phyloP scores from a whole-genome alignment of 2,797 vertebrate species.

The Ctenopoma multispine region DNA sequence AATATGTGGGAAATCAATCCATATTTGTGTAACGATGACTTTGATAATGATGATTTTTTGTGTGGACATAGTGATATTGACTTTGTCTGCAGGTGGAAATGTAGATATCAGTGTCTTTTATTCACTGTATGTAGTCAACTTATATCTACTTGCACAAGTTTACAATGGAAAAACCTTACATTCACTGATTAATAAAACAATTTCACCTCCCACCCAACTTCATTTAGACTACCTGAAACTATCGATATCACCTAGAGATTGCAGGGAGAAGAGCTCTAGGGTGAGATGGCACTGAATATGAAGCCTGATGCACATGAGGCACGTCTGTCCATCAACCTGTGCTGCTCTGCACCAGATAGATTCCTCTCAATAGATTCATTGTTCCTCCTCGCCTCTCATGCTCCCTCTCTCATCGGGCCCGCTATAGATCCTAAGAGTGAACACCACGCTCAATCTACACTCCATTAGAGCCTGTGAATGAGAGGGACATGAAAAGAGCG shows the following conservation, averaged over 20 bases:
- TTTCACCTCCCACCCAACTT: conserved; percentile 8
- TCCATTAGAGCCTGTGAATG: conserved; percentile 72
- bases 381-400: conserved; percentile 43
- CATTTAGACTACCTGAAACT: conserved; percentile 23
- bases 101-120: conserved; percentile 36
- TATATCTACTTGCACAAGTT: conserved; percentile 23
- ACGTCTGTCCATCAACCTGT: conserved; percentile 53
- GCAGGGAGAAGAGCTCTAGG: conserved; percentile 15
- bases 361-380: conserved; percentile 62
- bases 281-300: conserved; percentile 50
- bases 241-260: conserved; percentile 37
- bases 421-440: conserved; percentile 55
- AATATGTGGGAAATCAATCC: conserved; percentile 4
- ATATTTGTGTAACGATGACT: conserved; percentile 7
- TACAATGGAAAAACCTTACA: conserved; percentile 22
- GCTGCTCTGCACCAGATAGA: conserved; percentile 31
- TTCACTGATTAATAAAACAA: conserved; percentile 49
- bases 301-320: conserved; percentile 42
- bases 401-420: conserved; percentile 48
- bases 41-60: conserved; percentile 3
- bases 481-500: conserved; percentile 57
- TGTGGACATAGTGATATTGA: conserved; percentile 17
- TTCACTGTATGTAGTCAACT: conserved; percentile 26
- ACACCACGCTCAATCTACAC: conserved; percentile 68
- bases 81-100: conserved; percentile 24